Conservation (phyloP, 2,113 vertebrate genomes). For the Sturnira hondurensis region DNA sequence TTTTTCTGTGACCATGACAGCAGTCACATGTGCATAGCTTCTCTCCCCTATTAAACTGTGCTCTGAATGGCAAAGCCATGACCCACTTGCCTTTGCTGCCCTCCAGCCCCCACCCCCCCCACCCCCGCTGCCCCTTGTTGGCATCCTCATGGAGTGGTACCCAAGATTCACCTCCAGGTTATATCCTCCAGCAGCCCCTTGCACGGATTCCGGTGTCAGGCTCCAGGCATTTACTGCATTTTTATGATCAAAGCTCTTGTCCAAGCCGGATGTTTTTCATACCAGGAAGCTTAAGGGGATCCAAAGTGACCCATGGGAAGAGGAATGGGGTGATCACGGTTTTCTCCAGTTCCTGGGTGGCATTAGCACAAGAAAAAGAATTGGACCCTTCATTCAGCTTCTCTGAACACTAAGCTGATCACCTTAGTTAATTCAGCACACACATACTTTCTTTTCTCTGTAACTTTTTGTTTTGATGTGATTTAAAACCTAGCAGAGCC, state of each 20-base stretch:
- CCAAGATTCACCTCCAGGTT: background rate
- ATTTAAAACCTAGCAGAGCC: background rate
- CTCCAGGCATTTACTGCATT: conserved; percentile 3
- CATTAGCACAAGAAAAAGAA: background rate
- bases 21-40: background rate
- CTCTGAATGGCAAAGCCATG: background rate
- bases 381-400: background rate
- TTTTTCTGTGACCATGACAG: background rate
- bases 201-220: conserved; percentile 4
- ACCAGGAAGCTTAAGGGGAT: background rate
- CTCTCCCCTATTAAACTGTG: background rate
- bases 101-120: too few relatives aligned
- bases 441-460: background rate
- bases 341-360: background rate
- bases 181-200: background rate
- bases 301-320: background rate
- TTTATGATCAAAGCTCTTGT: conserved; percentile 33
- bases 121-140: background rate
- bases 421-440: background rate
- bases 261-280: conserved; percentile 35
- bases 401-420: background rate
- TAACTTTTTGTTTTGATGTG: background rate
- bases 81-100: background rate
- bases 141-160: background rate
- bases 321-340: background rate